Percentiles rank a stretch among this genome's conserved stretches.
Conservation (phyloP, 2,888 invertebrate genomes). For the Argyra leucocephala region DNA sequence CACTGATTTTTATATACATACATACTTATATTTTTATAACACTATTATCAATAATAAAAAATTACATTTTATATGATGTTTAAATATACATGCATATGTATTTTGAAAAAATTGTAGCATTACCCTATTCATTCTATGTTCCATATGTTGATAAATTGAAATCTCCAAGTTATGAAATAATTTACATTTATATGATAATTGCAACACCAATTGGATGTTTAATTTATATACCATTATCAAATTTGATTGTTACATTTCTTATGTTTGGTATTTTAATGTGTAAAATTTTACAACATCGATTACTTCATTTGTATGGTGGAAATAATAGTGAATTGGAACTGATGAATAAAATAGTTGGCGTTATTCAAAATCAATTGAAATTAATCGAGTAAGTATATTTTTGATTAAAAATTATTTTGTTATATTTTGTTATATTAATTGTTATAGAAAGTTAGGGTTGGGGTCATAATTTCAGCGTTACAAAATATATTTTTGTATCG, state of each 20-base stretch:
- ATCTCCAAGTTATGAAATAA: constrained; percentile 35
- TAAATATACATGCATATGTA: too few relatives aligned
- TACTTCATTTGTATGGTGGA: constrained; percentile 26
- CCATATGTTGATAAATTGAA: constrained; percentile 35
- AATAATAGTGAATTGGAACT: constrained; percentile 18
- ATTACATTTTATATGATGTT: too few relatives aligned
- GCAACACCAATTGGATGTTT: constrained; percentile 38
- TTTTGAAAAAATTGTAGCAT: too few relatives aligned
- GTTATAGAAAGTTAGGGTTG: too few relatives aligned
- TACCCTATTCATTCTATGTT: constrained; percentile 37
- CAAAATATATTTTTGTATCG: too few relatives aligned
- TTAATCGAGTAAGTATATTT: constrained; percentile 34
- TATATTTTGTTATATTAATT: too few relatives aligned
- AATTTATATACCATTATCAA: constrained; percentile 40
- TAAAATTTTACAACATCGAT: constrained; percentile 35
- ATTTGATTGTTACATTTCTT: constrained; percentile 36
- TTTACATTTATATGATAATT: constrained; percentile 33
- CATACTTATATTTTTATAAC: too few relatives aligned
- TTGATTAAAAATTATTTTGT: too few relatives aligned
- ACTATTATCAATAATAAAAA: too few relatives aligned
- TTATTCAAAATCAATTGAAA: constrained; percentile 34
- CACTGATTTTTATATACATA: too few relatives aligned
- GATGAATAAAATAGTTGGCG: constrained; percentile 28
- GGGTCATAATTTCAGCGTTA: too few relatives aligned
- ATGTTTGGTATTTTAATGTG: constrained; percentile 39